These are phyloP conservation scores for Eupithecia tripunctaria DNA, from an alignment of 2,888 invertebrate species.

Conservation along the genomic window DNA sequence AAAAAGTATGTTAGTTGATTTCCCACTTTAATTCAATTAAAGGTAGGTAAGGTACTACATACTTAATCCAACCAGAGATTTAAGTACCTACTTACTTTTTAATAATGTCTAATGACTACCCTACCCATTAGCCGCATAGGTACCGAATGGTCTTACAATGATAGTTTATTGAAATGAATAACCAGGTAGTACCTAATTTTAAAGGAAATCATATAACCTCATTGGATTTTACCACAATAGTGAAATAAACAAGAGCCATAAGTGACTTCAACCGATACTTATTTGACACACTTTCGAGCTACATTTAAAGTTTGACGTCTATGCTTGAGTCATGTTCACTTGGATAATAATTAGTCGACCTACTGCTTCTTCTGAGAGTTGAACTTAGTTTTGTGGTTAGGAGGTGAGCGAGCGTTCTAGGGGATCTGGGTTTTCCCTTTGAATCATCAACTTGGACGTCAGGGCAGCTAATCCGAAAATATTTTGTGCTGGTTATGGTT, in stretches of 20 bases:
- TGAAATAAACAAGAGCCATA: background rate
- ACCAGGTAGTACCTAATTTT: too few relatives aligned
- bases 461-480: conserved; percentile 48
- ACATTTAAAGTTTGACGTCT: conserved; percentile 8
- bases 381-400: conserved; percentile 40
- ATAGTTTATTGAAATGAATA: too few relatives aligned
- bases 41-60: too few relatives aligned
- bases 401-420: conserved; percentile 38
- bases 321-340: conserved; percentile 24
- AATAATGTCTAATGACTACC: too few relatives aligned
- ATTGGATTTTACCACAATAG: background rate
- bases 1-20: too few relatives aligned
- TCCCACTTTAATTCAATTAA: too few relatives aligned
- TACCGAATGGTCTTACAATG: too few relatives aligned
- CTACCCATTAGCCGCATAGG: too few relatives aligned
- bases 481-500: conserved; percentile 29
- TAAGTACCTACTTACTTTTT: too few relatives aligned
- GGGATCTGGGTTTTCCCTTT: conserved; percentile 52
- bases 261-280: background rate
- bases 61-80: too few relatives aligned
- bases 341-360: conserved; percentile 28
- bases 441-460: conserved; percentile 52
- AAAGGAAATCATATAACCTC: background rate
- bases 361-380: conserved; percentile 34
- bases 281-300: background rate